Conservation (phyloP, 1,140 invertebrate genomes). For the Calycopis cecrops region DNA sequence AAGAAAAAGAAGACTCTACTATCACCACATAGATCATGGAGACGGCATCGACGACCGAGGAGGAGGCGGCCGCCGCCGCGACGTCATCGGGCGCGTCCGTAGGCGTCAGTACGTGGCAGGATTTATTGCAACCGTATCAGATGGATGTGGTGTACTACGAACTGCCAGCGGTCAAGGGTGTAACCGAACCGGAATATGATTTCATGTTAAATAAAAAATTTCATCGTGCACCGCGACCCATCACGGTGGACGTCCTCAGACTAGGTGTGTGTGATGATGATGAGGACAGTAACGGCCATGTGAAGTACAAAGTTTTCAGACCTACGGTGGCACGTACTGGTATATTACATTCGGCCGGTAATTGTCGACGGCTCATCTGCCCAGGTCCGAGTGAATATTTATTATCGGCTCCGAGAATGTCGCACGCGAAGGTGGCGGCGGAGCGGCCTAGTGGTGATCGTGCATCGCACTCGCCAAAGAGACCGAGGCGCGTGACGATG, state of each 20-base stretch:
- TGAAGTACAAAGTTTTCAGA: background rate
- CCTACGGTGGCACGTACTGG: conserved; percentile 2
- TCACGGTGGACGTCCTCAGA: conserved; percentile 1
- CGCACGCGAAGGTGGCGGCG: background rate
- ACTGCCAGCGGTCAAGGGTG: background rate
- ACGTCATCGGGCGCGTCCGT: no score
- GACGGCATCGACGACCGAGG: no score
- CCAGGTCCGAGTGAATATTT: conserved; percentile 5
- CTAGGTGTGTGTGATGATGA: no score
- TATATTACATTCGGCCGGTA: background rate
- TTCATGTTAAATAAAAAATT: conserved; percentile 3
- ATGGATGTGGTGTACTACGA: conserved; percentile 7
- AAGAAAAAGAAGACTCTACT: conserved; percentile 6
- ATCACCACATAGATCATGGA: background rate
- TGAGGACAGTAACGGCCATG: no score
- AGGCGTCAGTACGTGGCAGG: conserved; percentile 9
- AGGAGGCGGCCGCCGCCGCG: no score
- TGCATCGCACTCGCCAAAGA: background rate
- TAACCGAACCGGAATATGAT: conserved; percentile 2
- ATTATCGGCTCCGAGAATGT: background rate
- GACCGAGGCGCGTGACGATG: conserved; percentile 1
- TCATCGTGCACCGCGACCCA: background rate
- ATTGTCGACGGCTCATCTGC: background rate
- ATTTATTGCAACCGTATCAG: conserved; percentile 9
- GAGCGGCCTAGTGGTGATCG: background rate